Evolutionary conservation across 2,797 vertebrate species (phyloP).

Genomic region (Micromesistius poutassou): DNA sequence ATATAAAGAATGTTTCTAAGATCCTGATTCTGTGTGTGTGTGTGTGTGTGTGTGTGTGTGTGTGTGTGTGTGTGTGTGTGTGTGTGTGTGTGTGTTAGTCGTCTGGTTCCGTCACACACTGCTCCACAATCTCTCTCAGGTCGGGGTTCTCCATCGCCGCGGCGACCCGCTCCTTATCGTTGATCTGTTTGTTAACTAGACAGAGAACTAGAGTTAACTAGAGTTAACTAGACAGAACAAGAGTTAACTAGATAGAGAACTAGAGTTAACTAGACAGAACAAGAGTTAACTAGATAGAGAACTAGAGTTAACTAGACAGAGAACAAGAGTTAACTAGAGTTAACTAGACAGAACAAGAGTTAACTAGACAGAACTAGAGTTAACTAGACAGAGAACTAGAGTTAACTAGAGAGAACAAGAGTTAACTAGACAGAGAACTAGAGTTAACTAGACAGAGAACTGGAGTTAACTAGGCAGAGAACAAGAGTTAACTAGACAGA

Average conservation of each 20-base stretch:
- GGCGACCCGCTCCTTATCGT: constrained; percentile 94
- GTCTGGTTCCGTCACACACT: constrained; percentile 89
- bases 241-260: background rate
- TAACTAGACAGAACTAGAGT: constrained; percentile 74
- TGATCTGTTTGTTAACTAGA: constrained; percentile 98
- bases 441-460: constrained; percentile 3
- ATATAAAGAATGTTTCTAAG: background rate
- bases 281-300: constrained; percentile 78
- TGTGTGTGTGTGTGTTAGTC: constrained; percentile 54
- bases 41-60: background rate
- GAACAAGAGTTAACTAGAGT: background rate
- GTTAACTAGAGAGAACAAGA: too few relatives aligned
- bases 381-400: background rate
- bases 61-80: background rate
- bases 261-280: background rate
- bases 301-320: background rate
- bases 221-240: background rate
- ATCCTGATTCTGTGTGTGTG: background rate
- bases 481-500: background rate
- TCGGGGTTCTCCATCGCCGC: constrained; percentile 97
- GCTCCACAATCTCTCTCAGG: constrained; percentile 92
- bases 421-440: constrained; percentile 79
- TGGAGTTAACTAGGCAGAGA: constrained; percentile 79
- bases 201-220: constrained; percentile 3
- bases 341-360: constrained; percentile 43